Evolutionary conservation across 2,113 vertebrate species (phyloP).

Genomic region (Ochotona princeps): DNA sequence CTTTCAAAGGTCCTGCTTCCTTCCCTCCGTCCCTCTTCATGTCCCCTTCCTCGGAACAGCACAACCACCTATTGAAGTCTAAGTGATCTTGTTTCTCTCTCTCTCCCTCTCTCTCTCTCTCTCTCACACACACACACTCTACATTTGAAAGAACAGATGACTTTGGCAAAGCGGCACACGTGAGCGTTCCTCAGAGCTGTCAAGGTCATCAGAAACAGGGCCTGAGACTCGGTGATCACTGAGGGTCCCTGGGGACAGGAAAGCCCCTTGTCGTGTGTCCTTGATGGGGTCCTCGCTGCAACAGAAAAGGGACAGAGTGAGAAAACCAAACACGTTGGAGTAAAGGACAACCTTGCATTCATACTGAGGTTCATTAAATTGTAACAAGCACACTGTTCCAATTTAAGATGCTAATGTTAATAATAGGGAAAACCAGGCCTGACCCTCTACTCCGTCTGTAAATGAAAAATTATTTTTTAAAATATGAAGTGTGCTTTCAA

Average conservation of each 20-base stretch:
- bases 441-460: not conserved
- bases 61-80: constrained; percentile 74
- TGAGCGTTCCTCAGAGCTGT: not conserved
- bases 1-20: constrained; percentile 85
- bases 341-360: not conserved
- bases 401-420: too few relatives aligned
- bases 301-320: not conserved
- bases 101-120: too few relatives aligned
- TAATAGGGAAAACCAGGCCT: not conserved
- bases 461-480: not conserved
- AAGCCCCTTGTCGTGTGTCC: too few relatives aligned
- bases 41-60: not conserved
- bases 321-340: not conserved
- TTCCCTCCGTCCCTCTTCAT: constrained; percentile 34
- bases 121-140: not conserved
- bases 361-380: not conserved
- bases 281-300: not conserved
- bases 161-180: not conserved
- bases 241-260: not conserved
- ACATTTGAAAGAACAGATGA: not conserved
- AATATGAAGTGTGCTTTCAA: not conserved
- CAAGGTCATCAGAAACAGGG: too few relatives aligned
- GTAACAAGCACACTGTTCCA: too few relatives aligned
- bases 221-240: not conserved
- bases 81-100: constrained; percentile 16